phyloP scores from a whole-genome alignment of 2,888 invertebrate genomes.

The Hemicrepidius hirtus region DNA sequence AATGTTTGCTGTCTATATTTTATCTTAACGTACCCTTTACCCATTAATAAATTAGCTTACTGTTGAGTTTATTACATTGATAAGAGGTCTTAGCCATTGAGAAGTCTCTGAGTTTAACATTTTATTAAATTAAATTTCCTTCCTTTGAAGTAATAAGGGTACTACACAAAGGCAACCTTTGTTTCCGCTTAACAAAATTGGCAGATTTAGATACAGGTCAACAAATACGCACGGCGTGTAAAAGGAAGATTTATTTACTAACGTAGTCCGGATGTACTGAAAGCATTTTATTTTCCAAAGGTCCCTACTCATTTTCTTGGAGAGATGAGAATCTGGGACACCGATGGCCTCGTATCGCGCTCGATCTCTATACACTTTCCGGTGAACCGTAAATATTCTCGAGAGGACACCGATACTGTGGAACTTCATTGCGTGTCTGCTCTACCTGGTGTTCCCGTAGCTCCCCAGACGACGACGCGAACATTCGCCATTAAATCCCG shows the following conservation, averaged over 20 bases:
- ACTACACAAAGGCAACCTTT: no score
- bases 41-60: not conserved
- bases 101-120: no score
- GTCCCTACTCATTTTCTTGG: conserved; percentile 61
- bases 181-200: no score
- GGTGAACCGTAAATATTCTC: conserved; percentile 63
- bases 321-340: conserved; percentile 63
- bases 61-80: no score
- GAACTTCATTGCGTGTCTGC: conserved; percentile 67
- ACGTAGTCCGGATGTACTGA: conserved; percentile 19
- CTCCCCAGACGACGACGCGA: conserved; percentile 61
- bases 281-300: conserved; percentile 56
- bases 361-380: conserved; percentile 62
- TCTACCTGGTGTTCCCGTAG: conserved; percentile 65
- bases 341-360: conserved; percentile 63
- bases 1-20: not conserved
- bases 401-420: conserved; percentile 59
- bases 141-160: no score
- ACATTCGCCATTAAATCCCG: conserved; percentile 58
- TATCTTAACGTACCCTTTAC: not conserved
- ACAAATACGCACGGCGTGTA: not conserved
- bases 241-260: conserved; percentile 7
- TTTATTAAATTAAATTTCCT: no score
- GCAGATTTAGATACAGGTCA: not conserved
- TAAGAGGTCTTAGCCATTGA: no score